Evolutionary conservation across 2,113 vertebrate species (phyloP), one percentile per base, ranked within the genome.

Genomic region (Larimichthys polyactis): DNA sequence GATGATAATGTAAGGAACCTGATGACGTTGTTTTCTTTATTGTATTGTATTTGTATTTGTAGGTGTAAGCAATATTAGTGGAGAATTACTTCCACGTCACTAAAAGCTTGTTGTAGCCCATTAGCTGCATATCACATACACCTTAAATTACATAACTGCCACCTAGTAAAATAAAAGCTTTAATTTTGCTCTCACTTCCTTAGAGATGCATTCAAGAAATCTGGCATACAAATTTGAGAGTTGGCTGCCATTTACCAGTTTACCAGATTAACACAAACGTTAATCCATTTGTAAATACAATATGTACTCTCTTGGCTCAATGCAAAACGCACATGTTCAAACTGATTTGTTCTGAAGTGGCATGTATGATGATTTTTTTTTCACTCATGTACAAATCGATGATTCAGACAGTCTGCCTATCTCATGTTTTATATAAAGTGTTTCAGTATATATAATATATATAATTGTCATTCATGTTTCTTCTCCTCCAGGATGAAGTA

Each of bases 401-500:
- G 32, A 36, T 36, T 36, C 32, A 7, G 6, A 36, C 32, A 19
- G 4, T 1, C 51, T 20, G 49, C 49, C 49, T 27, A 27, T 27
- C 27, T 27, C 27, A 3, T 27, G 2, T 27, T 27, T 27, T 3
- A 27, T 27, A 27, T 27, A 27, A 49, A 36, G 32, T 36, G 32
- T 36, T 7, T 36, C 32, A 36, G 32, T 36, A 12, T 24, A 7
- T 67, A n/a, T 36, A 8, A 5, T 27, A 27, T 27, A 6, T 20
- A 11, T 20, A 4, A 15, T 48, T 3, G 7, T 55, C 27, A 22
- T n/a, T 52, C 20, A 1, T 70, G 16, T 66, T 52, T 12, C 73
- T 46, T 11, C 49, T 49, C 12, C 6, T 58, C 10, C 51, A 58
- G 62, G 0, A 0, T 3, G 0, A 0, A 0, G 0, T 0, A 0